Base-by-base conservation (phyloP, 1,140 invertebrate genomes). In the Idris sp. region DNA sequence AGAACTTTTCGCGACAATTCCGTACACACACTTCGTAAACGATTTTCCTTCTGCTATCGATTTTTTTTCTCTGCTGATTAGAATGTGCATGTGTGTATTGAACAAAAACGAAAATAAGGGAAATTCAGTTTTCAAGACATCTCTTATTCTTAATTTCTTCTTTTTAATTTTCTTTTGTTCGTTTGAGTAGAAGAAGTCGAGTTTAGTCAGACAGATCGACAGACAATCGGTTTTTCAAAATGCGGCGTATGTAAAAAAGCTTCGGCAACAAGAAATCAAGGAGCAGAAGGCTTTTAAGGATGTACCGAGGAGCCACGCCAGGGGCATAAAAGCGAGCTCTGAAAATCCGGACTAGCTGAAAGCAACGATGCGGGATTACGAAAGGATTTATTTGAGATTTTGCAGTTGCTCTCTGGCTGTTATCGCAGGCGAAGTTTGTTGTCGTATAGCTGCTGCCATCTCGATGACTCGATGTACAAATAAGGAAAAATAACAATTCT, bases 351-450 rank as follows among this genome's bases (percentile, higher is more conserved):
- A 76, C 72, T 77, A 74, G 78, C 79, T 84, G 84, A 86, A 85
- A 86, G 83, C 80, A 85, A 77, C 81, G 82, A 83, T 81, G 85
- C 76, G 64, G 83, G 84, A 87, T 87, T 87, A 86, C 83, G 79
- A 78, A 81, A 80, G 86, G 86, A 87, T 87, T 87, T 87, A 85
- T 86, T 84, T 81, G 83, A 85, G 83, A 86, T 86, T 85, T 87
- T 85, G n/a, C 83, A 79, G 77, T 68, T 75, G 69, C 76, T 71
- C 40, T 64, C 44, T 43, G 54, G 59, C 69, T 67, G 61, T 73
- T 74, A 64, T 61, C 44, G 64, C 48, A 33, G 58, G 22, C 33
- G 59, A 46, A 31, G 65, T n/a, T 54, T 61, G 72, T 64, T 61
- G 62, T 35, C 33, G 56, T 53, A n/a, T n/a, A 41, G 38, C 51